Conservation (phyloP, 2,797 vertebrate genomes). For the Mus minutoides region DNA sequence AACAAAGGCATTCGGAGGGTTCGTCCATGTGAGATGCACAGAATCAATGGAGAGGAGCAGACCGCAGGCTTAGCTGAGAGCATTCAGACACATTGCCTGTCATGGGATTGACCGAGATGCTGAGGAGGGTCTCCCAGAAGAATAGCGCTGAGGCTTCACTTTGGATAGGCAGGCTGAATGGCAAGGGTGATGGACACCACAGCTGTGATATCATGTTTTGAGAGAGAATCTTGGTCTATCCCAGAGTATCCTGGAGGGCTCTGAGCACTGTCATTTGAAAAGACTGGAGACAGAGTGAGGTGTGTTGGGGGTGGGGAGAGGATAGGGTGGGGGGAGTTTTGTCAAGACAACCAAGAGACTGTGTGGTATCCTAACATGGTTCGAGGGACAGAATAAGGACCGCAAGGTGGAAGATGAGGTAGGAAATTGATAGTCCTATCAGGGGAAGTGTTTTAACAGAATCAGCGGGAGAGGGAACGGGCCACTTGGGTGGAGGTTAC, state of each 20-base stretch:
- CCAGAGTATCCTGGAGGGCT: neutral
- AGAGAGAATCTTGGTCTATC: neutral
- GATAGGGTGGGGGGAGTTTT: accelerated
- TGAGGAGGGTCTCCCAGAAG: neutral
- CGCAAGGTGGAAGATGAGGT: neutral
- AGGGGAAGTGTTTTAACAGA: neutral
- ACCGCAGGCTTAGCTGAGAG: accelerated
- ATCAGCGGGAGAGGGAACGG: neutral
- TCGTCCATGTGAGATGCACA: neutral
- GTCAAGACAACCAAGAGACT: neutral
- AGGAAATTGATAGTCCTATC: neutral
- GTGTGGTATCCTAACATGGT: neutral
- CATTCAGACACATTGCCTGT: neutral
- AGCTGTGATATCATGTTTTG: accelerated
- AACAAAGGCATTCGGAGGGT: neutral
- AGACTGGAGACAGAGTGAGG: neutral
- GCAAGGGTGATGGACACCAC: accelerated
- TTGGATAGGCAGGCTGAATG: neutral
- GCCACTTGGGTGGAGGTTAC: neutral
- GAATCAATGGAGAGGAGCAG: neutral
- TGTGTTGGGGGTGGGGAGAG: neutral
- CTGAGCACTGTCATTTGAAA: neutral
- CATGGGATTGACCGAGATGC: neutral
- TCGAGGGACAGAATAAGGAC: neutral
- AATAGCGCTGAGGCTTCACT: neutral